Evolutionary conservation across 2,113 vertebrate species (phyloP).

Genomic region (Paracanthobrama guichenoti): DNA sequence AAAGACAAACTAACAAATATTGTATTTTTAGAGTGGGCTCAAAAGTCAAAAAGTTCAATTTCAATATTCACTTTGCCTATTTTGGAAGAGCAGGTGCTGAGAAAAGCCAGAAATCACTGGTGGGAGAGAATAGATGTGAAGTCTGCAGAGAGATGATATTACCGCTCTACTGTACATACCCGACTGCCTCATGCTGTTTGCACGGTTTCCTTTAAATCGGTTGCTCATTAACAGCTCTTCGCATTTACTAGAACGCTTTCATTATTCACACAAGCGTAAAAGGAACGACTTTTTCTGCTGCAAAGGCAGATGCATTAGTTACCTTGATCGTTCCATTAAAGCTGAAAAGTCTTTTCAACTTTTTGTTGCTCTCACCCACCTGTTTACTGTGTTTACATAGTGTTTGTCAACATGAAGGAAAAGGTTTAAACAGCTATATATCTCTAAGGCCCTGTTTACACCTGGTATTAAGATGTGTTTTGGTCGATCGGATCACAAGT

Average conservation of each 20-base stretch:
- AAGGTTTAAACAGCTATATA: neutral
- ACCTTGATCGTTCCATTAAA: neutral
- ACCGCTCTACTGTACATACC: neutral
- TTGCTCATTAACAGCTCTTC: slow-evolving; percentile 32
- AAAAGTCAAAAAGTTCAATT: slow-evolving; percentile 19
- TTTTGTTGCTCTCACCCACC: slow-evolving; percentile 1
- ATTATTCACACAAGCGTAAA: slow-evolving; percentile 30
- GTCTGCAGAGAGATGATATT: slow-evolving; percentile 38
- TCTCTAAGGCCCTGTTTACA: neutral
- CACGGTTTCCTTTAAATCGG: slow-evolving; percentile 10
- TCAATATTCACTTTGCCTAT: slow-evolving; percentile 4
- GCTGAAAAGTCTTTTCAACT: slow-evolving; percentile 1
- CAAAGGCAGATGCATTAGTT: neutral
- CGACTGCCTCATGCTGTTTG: neutral
- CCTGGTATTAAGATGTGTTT: too few species aligned
- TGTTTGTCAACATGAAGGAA: neutral
- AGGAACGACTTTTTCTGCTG: neutral
- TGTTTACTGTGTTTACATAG: neutral
- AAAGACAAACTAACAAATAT: slow-evolving; percentile 38
- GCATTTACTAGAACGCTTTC: slow-evolving; percentile 36
- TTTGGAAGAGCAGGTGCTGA: slow-evolving; percentile 36
- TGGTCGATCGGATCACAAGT: too few species aligned
- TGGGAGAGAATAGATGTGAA: slow-evolving; percentile 31
- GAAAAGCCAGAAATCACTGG: slow-evolving; percentile 27
- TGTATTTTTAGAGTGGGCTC: slow-evolving; percentile 12